These are phyloP conservation scores for Tolmerus cingulatus DNA, from an alignment of 2,888 invertebrate genomes.

Conservation along the genomic window DNA sequence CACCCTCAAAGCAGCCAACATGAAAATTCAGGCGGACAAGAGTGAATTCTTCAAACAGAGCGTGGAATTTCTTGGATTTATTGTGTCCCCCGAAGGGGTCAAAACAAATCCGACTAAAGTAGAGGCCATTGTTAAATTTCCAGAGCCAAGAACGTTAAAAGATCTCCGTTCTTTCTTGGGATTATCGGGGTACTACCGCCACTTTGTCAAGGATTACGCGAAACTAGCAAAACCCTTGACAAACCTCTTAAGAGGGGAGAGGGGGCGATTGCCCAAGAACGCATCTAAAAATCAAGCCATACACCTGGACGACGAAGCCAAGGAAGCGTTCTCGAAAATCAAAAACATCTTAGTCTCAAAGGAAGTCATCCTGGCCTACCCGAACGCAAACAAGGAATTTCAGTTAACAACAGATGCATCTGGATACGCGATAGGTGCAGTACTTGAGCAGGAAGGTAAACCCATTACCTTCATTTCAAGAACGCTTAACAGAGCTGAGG, in stretches of 20 bases:
- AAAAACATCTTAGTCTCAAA: neutral
- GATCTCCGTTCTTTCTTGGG: slow-evolving; percentile 40
- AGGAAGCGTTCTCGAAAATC: neutral
- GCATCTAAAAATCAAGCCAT: slow-evolving; percentile 48
- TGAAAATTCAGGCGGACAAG: slow-evolving; percentile 52
- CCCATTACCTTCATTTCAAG: slow-evolving; percentile 53
- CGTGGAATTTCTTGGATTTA: slow-evolving; percentile 43
- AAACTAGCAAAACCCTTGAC: slow-evolving; percentile 39
- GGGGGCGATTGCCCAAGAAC: slow-evolving; percentile 45
- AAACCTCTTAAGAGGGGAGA: slow-evolving; percentile 37
- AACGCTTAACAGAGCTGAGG: slow-evolving; percentile 49
- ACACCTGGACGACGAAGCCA: neutral
- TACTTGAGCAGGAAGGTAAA: slow-evolving; percentile 36
- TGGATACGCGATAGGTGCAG: neutral
- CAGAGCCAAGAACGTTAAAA: slow-evolving; percentile 36
- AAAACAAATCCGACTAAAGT: slow-evolving; percentile 43
- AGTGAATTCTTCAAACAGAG: slow-evolving; percentile 43
- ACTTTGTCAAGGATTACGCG: slow-evolving; percentile 42
- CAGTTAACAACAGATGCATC: neutral
- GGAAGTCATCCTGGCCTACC: neutral
- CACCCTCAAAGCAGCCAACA: slow-evolving; percentile 45
- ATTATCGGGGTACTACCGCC: slow-evolving; percentile 44
- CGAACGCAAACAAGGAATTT: neutral
- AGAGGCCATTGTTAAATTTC: slow-evolving; percentile 39
- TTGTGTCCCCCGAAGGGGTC: slow-evolving; percentile 40